Evolutionary conservation across 2,888 invertebrate genomes (phyloP).

Genomic region (Augiades crinisus): DNA sequence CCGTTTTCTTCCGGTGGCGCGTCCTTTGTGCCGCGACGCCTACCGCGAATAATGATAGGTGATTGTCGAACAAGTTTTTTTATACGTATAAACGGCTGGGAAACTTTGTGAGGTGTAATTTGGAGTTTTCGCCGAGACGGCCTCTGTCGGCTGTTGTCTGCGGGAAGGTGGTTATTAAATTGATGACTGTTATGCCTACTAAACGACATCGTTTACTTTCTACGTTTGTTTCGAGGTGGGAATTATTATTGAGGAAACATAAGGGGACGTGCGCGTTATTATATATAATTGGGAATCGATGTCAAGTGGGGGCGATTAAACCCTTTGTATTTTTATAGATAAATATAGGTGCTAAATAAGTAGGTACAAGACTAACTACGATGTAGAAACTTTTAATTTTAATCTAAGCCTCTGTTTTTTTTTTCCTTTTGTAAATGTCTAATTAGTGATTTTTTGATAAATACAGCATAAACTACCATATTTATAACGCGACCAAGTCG

Average conservation of each 20-base stretch:
- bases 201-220: constrained; percentile 40
- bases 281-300: constrained; percentile 15
- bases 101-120: constrained; percentile 67
- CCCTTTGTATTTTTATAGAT: constrained; percentile 18
- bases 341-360: constrained; percentile 33
- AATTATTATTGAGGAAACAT: constrained; percentile 20
- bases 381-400: too few species aligned
- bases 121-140: constrained; percentile 59
- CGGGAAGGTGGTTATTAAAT: constrained; percentile 61
- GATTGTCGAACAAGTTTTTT: constrained; percentile 67
- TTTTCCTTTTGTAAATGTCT: too few species aligned
- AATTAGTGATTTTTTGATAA: too few species aligned
- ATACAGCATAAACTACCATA: background rate
- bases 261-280: constrained; percentile 14
- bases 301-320: constrained; percentile 2
- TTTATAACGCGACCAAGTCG: too few species aligned
- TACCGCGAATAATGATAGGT: constrained; percentile 70
- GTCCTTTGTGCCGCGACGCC: constrained; percentile 63
- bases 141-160: constrained; percentile 49
- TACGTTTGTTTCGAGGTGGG: constrained; percentile 36
- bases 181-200: constrained; percentile 57
- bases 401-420: too few species aligned
- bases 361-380: background rate
- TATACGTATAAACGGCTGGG: constrained; percentile 64
- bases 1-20: constrained; percentile 57